phyloP scores from a whole-genome alignment of 2,888 invertebrate genomes.

The Tetragonisca angustula region DNA sequence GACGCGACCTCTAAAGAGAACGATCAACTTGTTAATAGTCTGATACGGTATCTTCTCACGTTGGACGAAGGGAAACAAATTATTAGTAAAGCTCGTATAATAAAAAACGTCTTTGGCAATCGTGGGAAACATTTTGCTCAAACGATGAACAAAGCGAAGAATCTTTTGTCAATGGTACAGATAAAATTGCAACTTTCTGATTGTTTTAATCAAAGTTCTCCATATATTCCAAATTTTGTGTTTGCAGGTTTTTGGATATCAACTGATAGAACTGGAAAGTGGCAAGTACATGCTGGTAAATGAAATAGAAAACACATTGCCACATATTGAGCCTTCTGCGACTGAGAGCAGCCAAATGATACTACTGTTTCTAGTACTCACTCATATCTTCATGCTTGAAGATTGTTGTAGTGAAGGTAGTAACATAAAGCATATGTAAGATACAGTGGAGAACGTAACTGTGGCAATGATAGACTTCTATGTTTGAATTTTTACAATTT shows the following conservation, averaged over 20 bases:
- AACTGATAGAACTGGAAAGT: constrained; percentile 83
- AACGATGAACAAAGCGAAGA: constrained; percentile 65
- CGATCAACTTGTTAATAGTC: constrained; percentile 61
- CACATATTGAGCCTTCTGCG: constrained; percentile 68
- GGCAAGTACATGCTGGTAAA: constrained; percentile 78
- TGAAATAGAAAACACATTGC: constrained; percentile 65
- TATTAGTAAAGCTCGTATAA: constrained; percentile 69
- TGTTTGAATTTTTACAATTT: too few relatives aligned
- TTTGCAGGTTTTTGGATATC: constrained; percentile 85
- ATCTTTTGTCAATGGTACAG: constrained; percentile 69
- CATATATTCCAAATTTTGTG: not conserved
- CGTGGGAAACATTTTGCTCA: constrained; percentile 63
- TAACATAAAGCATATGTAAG: not conserved
- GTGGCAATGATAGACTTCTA: too few relatives aligned
- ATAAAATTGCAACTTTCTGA: not conserved
- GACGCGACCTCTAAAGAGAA: constrained; percentile 54
- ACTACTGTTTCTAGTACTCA: constrained; percentile 84
- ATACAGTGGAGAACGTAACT: too few relatives aligned
- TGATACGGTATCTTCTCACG: constrained; percentile 74
- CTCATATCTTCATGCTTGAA: constrained; percentile 86
- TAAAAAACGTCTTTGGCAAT: constrained; percentile 65
- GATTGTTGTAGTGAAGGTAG: constrained; percentile 85
- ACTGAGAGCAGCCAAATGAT: constrained; percentile 82
- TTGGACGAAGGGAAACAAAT: constrained; percentile 67
- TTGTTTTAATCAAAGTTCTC: not conserved